phyloP scores from a whole-genome alignment of 2,113 vertebrate species.

The Drymodes brunneopygia region DNA sequence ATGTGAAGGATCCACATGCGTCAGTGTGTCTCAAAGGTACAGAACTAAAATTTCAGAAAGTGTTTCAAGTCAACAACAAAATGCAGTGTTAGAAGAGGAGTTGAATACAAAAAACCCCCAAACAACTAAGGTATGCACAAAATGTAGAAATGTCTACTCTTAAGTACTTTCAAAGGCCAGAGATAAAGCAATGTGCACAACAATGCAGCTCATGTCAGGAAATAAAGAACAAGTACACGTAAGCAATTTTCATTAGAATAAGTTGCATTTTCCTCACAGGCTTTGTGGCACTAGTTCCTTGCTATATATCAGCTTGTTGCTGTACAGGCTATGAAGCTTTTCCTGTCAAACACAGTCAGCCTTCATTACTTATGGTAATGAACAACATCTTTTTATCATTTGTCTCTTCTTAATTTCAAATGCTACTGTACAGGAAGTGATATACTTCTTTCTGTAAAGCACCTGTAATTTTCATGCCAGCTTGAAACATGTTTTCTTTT shows the following conservation, averaged over 20 bases:
- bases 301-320: background rate
- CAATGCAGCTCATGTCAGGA: background rate
- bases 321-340: background rate
- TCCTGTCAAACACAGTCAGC: background rate
- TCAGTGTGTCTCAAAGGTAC: background rate
- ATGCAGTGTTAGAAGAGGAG: background rate
- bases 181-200: background rate
- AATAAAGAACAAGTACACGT: background rate
- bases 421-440: background rate
- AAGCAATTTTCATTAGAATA: background rate
- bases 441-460: background rate
- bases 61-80: background rate
- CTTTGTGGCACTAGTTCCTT: background rate
- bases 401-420: background rate
- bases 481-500: background rate
- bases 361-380: background rate
- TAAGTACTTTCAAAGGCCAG: background rate
- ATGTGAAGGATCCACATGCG: background rate
- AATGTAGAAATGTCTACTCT: background rate
- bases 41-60: background rate
- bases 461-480: background rate
- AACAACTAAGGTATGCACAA: background rate
- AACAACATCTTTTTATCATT: background rate
- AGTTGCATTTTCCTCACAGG: background rate
- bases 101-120: background rate